Base-by-base conservation (phyloP, 2,113 vertebrate genomes). In the Eretmochelys imbricata region DNA sequence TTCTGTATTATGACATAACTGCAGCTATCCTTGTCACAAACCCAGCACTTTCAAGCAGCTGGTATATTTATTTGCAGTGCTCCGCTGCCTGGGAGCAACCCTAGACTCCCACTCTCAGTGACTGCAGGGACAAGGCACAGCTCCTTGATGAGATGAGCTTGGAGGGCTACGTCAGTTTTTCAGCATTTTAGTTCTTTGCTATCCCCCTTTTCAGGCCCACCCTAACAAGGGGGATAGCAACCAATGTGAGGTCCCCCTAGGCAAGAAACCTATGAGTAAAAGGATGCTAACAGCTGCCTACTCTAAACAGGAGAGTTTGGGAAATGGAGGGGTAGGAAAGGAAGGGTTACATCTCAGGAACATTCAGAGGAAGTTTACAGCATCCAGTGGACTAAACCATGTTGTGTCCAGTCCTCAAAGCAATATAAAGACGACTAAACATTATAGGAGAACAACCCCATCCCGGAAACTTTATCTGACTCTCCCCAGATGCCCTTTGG, bases 21-120 rank as follows among this genome's bases (percentile, higher is more conserved):
- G 2, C 38, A n/a, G 48, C 46, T 46, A n/a, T 11, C 51, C 31
- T 59, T n/a, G 78, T 31, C 46, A 72, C 50, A 72, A 35, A 69
- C 17, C 0, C 50, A 82, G 80, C 2, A 10, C 46, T 76, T 53
- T 35, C 46, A 19, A 82, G 76, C 65, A 27, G 76, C 16, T n/a
- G 20, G 57, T 0, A 0, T 2, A 5, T 1, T 10, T 42, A 4
- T n/a, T 17, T 42, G 25, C n/a, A 0, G 0, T 0, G 1, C 62
- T 69, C 76, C 31, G 76, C 42, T 0, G 0, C 10, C 42, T 1
- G 0, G 31, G 62, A 78, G 50, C 1, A 0, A 85, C 42, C 85
- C 1, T 25, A 88, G 76, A 38, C 54, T 85, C 81, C 76, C 2
- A 0, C 35, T 90, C 42, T 42, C 54, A 0, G 1, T 49, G 46